Evolutionary conservation across 2,113 vertebrate species (phyloP).

Genomic region (Campylomormyrus tamandua): DNA sequence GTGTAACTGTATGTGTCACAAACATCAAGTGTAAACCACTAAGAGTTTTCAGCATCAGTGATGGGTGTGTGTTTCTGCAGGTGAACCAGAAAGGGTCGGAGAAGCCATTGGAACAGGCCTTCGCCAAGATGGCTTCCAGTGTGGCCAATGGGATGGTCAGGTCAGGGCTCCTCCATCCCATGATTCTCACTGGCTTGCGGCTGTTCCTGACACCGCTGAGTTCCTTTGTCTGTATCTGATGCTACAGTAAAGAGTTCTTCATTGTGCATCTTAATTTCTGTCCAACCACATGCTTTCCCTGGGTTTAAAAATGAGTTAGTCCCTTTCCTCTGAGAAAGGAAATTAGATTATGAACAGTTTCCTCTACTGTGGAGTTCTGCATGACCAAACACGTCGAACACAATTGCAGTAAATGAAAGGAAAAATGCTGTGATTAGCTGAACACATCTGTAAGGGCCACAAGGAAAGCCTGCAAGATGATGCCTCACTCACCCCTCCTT

Average conservation of each 20-base stretch:
- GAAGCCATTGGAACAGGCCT: constrained; percentile 81
- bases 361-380: not conserved
- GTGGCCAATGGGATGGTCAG: constrained; percentile 82
- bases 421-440: not conserved
- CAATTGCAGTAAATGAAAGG: not conserved
- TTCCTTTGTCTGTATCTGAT: not conserved
- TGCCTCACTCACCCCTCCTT: not conserved
- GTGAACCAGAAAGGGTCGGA: constrained; percentile 93
- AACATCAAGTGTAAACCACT: not conserved
- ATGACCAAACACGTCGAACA: not conserved
- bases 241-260: not conserved
- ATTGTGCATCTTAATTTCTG: not conserved
- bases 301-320: not conserved
- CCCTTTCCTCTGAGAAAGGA: not conserved
- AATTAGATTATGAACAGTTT: not conserved
- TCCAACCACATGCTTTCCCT: not conserved
- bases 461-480: not conserved
- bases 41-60: not conserved
- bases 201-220: not conserved
- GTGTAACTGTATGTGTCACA: not conserved
- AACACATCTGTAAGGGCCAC: not conserved
- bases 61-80: constrained; percentile 47
- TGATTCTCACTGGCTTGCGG: not conserved
- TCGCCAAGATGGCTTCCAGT: constrained; percentile 76
- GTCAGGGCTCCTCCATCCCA: constrained; percentile 46